Conservation (phyloP, 2,113 vertebrate genomes). For the Passer domesticus region DNA sequence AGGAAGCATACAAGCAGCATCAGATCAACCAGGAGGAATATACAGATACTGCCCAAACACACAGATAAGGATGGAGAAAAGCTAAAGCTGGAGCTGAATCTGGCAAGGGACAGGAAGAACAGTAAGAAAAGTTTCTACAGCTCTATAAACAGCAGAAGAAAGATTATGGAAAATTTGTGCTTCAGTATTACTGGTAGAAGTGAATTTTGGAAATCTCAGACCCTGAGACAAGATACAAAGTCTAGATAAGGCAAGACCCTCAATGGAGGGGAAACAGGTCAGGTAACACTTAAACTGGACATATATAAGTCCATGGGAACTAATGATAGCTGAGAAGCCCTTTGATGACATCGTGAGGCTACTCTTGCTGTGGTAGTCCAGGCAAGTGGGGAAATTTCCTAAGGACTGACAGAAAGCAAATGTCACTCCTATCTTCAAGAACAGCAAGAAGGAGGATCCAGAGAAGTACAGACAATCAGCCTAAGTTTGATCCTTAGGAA, state of each 20-base stretch:
- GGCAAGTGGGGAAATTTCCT: not conserved
- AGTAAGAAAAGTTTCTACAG: not conserved
- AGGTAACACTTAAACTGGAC: not conserved
- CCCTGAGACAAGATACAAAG: not conserved
- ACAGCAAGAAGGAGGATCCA: not conserved
- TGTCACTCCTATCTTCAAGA: not conserved
- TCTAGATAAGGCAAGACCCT: not conserved
- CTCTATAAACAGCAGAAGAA: not conserved
- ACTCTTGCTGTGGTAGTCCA: rapidly evolving
- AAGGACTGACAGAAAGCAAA: not conserved
- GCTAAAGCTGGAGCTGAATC: not conserved
- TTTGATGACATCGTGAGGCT: not conserved
- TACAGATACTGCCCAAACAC: not conserved
- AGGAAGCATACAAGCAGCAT: rapidly evolving
- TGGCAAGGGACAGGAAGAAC: not conserved
- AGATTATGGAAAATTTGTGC: not conserved
- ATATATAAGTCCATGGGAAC: not conserved
- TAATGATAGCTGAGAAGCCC: not conserved
- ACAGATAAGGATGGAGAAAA: not conserved
- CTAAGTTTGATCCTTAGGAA: not conserved
- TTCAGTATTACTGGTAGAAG: not conserved
- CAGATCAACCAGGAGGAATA: not conserved
- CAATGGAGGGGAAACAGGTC: rapidly evolving
- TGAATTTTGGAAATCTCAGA: not conserved
- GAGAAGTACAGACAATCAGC: not conserved